Evolutionary conservation across 1,140 invertebrate genomes (phyloP), one percentile per base, ranked within the genome.

Genomic region (Plectrocnemia conspersa): DNA sequence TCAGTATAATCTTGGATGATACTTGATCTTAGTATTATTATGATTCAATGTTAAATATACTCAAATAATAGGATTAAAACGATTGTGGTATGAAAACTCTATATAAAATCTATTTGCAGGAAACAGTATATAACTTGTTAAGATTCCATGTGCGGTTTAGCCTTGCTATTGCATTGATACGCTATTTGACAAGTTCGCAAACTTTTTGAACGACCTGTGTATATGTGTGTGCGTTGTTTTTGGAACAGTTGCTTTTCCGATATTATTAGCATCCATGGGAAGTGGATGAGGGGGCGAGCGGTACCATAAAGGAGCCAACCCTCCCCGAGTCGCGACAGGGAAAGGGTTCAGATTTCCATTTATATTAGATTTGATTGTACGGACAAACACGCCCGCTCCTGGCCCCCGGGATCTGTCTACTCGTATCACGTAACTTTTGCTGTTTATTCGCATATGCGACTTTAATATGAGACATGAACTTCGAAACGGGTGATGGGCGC

Each of bases 351-450:
- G 50, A 61, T 61, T 61, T 61, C 58, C 58, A 61, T 61, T 61
- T 61, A 61, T 61, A 61, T 61, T 61, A 61, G 58, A 61, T 61
- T 61, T 61, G 58, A 61, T 61, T 61, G 58, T 61, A 56, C 53
- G 58, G 58, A 55, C 58, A 61, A 61, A 54, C 49, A 61, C 44
- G 42, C 32, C 24, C 42, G 5, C 21, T 23, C 33, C 25, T 48
- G 22, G 16, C 27, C 6, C 38, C 48, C 48, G 10, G 13, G 44
- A 56, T 44, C 44, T 54, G 58, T 61, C 58, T 48, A 21, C 29
- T 61, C 58, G 25, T 54, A 54, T 61, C 54, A 56, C 54, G 54
- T 56, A 61, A 61, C 58, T 61, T 54, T 56, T 54, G 53, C 54
- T 56, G 54, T 56, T 56, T 61, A 61, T 56, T 61, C 58, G 54